These are phyloP conservation scores for Piscicola geometra DNA, from an alignment of 2,888 invertebrate genomes.

Conservation along the genomic window DNA sequence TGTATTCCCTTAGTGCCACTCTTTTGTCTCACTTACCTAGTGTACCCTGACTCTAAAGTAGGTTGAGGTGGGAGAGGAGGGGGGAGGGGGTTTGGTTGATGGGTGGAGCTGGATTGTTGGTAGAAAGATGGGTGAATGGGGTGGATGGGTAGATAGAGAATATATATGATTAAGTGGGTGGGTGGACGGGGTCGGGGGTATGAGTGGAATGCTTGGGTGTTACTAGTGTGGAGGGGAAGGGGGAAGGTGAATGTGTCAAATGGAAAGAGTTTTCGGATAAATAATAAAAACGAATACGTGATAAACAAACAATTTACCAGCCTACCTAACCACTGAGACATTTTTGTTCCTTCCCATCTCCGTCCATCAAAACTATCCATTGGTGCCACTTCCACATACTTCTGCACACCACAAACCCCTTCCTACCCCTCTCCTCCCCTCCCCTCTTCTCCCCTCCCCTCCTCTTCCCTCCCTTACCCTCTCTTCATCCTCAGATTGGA, in stretches of 20 bases:
- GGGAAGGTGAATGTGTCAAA: background rate
- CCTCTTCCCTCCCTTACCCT: too few species aligned
- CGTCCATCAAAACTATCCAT: too few species aligned
- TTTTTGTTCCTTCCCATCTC: too few species aligned
- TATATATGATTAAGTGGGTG: too few species aligned
- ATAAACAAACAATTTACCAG: too few species aligned
- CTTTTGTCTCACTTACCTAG: slow-evolving; percentile 53
- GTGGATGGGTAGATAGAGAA: slow-evolving; percentile 3
- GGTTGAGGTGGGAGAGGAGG: slow-evolving; percentile 21
- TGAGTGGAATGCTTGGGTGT: background rate
- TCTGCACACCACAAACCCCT: too few species aligned
- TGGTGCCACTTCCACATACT: too few species aligned
- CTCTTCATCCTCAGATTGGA: slow-evolving; percentile 53
- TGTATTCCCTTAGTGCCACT: slow-evolving; percentile 45
- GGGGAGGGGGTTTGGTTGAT: background rate
- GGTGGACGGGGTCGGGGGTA: too few species aligned
- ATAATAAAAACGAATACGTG: background rate
- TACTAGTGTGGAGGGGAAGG: background rate
- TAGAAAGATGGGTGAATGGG: background rate
- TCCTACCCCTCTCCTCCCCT: too few species aligned
- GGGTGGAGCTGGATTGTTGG: background rate
- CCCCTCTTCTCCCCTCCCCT: background rate
- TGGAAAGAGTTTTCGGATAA: background rate
- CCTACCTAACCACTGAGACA: too few species aligned
- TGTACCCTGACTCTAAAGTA: slow-evolving; percentile 55